phyloP scores from a whole-genome alignment of 2,113 vertebrate species.

The Limnothrissa miodon region DNA sequence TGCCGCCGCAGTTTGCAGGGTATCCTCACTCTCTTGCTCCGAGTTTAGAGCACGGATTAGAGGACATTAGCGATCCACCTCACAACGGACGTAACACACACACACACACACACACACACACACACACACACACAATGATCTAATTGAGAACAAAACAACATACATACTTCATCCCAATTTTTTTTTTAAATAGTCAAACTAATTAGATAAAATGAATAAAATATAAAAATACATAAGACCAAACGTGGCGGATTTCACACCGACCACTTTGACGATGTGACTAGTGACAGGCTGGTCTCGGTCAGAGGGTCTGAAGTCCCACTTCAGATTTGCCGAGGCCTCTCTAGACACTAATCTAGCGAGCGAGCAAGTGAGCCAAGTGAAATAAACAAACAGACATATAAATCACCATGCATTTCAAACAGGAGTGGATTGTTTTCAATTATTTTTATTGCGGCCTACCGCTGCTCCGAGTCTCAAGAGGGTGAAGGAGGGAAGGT shows the following conservation, averaged over 20 bases:
- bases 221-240: not conserved
- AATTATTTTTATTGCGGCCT: conserved; percentile 36
- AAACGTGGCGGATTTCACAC: not conserved
- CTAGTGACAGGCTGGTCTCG: not conserved
- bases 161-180: not conserved
- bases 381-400: not conserved
- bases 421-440: conserved; percentile 27
- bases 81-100: not conserved
- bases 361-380: not conserved
- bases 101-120: not conserved
- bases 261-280: not conserved
- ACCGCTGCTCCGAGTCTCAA: not conserved
- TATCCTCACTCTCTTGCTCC: not conserved
- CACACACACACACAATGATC: not conserved
- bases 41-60: not conserved
- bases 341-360: not conserved
- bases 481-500: not conserved
- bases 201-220: not conserved
- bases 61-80: not conserved
- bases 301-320: not conserved
- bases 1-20: conserved; percentile 30
- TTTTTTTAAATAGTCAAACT: not conserved
- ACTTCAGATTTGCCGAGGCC: not conserved
- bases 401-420: not conserved
- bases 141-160: not conserved